Base-by-base conservation (phyloP, 2,888 invertebrate species). In the Macrosoma leucophasiata region DNA sequence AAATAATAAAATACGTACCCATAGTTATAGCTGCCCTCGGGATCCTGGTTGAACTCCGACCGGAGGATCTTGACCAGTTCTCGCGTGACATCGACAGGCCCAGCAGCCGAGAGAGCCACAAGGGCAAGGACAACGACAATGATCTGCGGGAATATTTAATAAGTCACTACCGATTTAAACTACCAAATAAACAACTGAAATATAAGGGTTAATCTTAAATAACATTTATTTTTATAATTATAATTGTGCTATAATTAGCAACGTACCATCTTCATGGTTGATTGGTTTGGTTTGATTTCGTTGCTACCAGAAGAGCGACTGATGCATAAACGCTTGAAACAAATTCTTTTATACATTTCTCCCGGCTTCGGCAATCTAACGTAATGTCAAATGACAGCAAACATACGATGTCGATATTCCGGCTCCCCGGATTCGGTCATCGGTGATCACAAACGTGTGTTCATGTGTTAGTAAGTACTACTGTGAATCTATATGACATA, bases 331-430 rank as follows among this genome's bases (percentile, higher is more conserved):
- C 52, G 50, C 36, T 55, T 46, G 56, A 49, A 50, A 52, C 67
- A 52, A 61, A 68, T 59, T 74, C 77, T 81, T 81, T 71, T 81
- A 82, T 81, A 81, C 73, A 73, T 71, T 72, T 72, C 70, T 64
- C 61, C 50, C 50, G 46, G 57, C 60, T 56, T 48, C 46, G 43
- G 55, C 58, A 51, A 54, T 61, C 66, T 75, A 75, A 62, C 68
- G 66, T 72, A 75, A 74, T 71, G 64, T 68, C 72, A 69, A 62
- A 71, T 51, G 61, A 58, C 58, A 48, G 56, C 65, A 69, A 70
- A 69, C 55, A 69, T 56, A 54, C 54, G 60, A 64, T 70, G 62
- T 69, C 68, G 68, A 67, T 73, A 72, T 72, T 58, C 61, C 62
- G 56, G 57, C 62, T 61, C 50, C 50, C 34, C 50, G 59, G 64